Evolutionary conservation across 2,113 vertebrate species (phyloP).

Genomic region (Oreocharis arfaki): DNA sequence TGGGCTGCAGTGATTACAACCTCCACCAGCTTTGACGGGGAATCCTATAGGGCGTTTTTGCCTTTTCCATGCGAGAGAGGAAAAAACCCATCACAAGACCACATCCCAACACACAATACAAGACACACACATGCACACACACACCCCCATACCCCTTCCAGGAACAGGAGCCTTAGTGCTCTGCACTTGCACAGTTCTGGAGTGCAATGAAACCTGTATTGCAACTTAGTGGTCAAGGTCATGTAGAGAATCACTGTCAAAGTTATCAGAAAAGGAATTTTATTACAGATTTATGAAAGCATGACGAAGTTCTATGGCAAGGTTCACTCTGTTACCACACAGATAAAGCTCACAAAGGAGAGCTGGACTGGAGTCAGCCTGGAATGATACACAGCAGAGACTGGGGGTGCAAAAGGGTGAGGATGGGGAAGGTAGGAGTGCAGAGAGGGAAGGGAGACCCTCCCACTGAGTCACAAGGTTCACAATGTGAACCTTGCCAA

Average conservation of each 20-base stretch:
- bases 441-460: neutral
- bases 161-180: neutral
- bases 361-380: neutral
- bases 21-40: neutral
- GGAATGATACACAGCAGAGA: neutral
- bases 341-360: neutral
- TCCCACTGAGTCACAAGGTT: neutral
- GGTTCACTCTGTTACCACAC: neutral
- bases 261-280: neutral
- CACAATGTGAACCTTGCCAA: neutral
- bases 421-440: neutral
- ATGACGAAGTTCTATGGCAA: rapidly evolving
- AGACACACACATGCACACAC: too few relatives aligned
- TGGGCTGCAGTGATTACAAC: neutral
- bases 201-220: rapidly evolving
- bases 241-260: neutral
- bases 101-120: rapidly evolving
- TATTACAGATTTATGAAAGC: neutral
- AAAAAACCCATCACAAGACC: too few relatives aligned
- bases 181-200: rapidly evolving
- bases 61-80: neutral
- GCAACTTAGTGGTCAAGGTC: too few relatives aligned
- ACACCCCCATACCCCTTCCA: too few relatives aligned
- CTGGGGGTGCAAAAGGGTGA: neutral
- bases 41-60: rapidly evolving